Evolutionary conservation across 64 coral and sea anemone species (phyloP), one percentile per base, ranked within the genome.

Genomic region (Montipora cactus): DNA sequence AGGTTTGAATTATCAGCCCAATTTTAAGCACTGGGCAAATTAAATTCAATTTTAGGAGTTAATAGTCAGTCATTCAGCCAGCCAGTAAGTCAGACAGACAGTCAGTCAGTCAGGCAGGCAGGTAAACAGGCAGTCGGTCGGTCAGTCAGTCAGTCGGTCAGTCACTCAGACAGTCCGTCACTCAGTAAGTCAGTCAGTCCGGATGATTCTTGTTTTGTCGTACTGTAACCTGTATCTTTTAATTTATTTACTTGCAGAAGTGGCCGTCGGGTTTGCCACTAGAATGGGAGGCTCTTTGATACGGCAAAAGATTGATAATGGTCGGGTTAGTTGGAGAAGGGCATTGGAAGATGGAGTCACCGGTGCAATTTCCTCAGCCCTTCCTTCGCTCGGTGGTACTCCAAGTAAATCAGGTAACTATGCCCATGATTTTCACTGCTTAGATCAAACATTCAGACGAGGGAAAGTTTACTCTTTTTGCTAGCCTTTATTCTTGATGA

Each of bases 301-400:
- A 3, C 59, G 70, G 44, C 81, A 84, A 69, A n/a, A 0, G 16
- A 70, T 84, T 69, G 81, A 84, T 18, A n/a, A 68, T 19, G 14
- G 16, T 3, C 1, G 5, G 13, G 13, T 84, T 47, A n/a, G 47
- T 5, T 84, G 14, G 37, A 46, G 16, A 84, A 48, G 67, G 62
- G 62, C 81, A 22, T 47, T 84, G 44, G 44, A 84, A 5, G 16
- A 49, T 68, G 81, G 81, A 68, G 9, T 84, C 59, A 70, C 19
- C 19, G 62, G 81, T 18, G 81, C 59, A 48, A 84, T 84, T 19
- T 68, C 81, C 12, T 84, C 81, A n/a, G 59, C 44, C 44, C 25
- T 68, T 68, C 25, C 81, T 9, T 25, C 22, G 5, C 59, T 66
- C 13, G 12, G 14, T 0, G 0, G 79, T 81, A 81, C 23, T 18